Evolutionary conservation across 2,113 vertebrate species (phyloP), one percentile per base, ranked within the genome.

Genomic region (Amblyopsis rosae): DNA sequence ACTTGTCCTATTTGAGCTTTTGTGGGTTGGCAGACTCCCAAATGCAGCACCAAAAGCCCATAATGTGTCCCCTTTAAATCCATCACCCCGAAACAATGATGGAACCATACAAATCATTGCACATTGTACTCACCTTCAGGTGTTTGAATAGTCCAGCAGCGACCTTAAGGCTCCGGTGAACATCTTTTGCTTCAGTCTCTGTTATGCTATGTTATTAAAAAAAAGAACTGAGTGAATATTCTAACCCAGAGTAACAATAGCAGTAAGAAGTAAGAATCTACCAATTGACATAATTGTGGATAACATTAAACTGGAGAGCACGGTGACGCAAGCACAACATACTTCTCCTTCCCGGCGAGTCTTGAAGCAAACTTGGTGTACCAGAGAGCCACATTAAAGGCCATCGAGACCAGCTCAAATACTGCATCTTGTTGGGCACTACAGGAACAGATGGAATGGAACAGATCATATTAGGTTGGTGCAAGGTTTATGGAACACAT

Each of bases 331-430:
- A 48, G 59, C 64, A 50, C 17, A 15, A 94, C 95, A 92, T 93
- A 99, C 98, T 98, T 96, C 91, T 99, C 98, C 91, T 99, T 99
- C 82, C 97, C 98, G 70, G 98, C 93, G 3, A 96, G 87, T 88
- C 95, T 93, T 17, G 97, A 99, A 78, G 96, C 95, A 68, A 96
- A 98, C 87, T 99, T 99, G 67, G 96, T 98, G 86, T 97, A 94
- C 98, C 98, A 99, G 1, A 99, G 47, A 62, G 95, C 98, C 19
- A 99, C 92, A 65, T 98, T 98, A 90, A 98, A 99, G 73, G 92
- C 94, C 95, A 99, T 97, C 46, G 98, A 99, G 77, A 94, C 83
- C 85, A 99, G 87, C 70, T 99, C 97, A 90, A 99, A 99, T 53
- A 98, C 85, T 26, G 95, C 95, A 91, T 99, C 98, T 85, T 99